phyloP scores from a whole-genome alignment of 2,113 vertebrate species.

The Plecturocebus donacophilus region DNA sequence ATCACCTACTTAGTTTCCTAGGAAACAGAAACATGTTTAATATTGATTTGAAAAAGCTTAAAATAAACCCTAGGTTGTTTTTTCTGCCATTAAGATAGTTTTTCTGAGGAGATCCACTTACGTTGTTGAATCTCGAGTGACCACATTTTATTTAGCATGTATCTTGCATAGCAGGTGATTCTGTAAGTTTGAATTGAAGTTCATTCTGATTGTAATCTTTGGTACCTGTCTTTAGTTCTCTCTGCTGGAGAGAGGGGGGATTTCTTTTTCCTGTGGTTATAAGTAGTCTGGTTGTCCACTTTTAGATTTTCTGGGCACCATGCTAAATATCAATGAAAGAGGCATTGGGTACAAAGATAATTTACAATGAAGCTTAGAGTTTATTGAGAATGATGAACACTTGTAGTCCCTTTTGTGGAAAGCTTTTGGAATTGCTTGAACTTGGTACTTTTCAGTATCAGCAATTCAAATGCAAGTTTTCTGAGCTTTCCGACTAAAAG shows the following conservation, averaged over 20 bases:
- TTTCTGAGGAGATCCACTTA: slow-evolving; percentile 57
- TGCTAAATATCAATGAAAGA: not conserved
- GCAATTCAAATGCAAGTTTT: not conserved
- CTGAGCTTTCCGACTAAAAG: not conserved
- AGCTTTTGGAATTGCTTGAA: slow-evolving; percentile 3
- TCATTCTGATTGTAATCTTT: not conserved
- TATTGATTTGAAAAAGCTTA: slow-evolving; percentile 82
- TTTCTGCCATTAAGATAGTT: slow-evolving; percentile 80
- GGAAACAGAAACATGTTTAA: slow-evolving; percentile 80
- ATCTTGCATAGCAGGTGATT: not conserved
- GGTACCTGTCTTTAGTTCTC: not conserved
- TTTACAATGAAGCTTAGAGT: not conserved
- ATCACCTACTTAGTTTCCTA: slow-evolving; percentile 81
- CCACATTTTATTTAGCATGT: slow-evolving; percentile 50
- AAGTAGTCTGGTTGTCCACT: not conserved
- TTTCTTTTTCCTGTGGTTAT: not conserved
- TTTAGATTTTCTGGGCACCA: not conserved
- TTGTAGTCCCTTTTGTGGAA: not conserved
- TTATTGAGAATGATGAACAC: not conserved
- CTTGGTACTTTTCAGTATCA: not conserved
- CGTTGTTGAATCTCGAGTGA: slow-evolving; percentile 56
- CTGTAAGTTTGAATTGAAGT: slow-evolving; percentile 15
- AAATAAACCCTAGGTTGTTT: slow-evolving; percentile 75
- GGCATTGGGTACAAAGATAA: not conserved
- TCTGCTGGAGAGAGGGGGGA: not conserved